phyloP scores from a whole-genome alignment of 2,797 vertebrate species.

The Sebastes flavidus region DNA sequence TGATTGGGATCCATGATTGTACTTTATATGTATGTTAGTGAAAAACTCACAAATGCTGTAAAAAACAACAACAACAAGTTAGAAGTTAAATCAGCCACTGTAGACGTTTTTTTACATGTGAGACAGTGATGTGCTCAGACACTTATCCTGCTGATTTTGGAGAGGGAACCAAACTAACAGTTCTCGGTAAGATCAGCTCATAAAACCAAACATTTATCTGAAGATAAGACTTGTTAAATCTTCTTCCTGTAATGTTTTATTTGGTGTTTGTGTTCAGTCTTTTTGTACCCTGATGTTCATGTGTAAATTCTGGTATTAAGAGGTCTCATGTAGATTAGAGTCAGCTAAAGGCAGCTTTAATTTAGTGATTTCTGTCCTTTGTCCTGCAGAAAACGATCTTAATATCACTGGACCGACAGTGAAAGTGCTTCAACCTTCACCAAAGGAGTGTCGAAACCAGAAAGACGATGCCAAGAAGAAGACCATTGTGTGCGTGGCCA shows the following conservation, averaged over 20 bases:
- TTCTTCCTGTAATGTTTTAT: too few species aligned
- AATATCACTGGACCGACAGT: rapidly evolving
- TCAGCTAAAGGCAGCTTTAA: not conserved
- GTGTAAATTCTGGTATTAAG: too few species aligned
- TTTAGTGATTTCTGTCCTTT: not conserved
- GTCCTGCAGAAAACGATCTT: not conserved
- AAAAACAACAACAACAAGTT: too few species aligned
- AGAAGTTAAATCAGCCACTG: not conserved
- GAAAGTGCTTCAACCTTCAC: constrained; percentile 19
- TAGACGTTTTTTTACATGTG: constrained; percentile 4
- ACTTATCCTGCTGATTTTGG: constrained; percentile 48
- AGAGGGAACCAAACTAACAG: constrained; percentile 39
- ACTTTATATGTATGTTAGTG: too few species aligned
- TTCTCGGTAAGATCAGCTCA: constrained; percentile 53
- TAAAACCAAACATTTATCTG: not conserved
- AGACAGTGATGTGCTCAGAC: not conserved
- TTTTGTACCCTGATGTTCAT: too few species aligned
- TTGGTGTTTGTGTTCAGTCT: too few species aligned
- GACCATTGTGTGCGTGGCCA: constrained; percentile 73
- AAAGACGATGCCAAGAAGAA: not conserved
- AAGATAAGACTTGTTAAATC: too few species aligned
- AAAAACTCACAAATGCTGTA: too few species aligned
- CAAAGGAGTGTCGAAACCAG: constrained; percentile 16
- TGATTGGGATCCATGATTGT: too few species aligned
- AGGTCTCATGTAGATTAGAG: too few species aligned